Conservation (phyloP, 1,140 invertebrate species). For the Papilio glaucus region DNA sequence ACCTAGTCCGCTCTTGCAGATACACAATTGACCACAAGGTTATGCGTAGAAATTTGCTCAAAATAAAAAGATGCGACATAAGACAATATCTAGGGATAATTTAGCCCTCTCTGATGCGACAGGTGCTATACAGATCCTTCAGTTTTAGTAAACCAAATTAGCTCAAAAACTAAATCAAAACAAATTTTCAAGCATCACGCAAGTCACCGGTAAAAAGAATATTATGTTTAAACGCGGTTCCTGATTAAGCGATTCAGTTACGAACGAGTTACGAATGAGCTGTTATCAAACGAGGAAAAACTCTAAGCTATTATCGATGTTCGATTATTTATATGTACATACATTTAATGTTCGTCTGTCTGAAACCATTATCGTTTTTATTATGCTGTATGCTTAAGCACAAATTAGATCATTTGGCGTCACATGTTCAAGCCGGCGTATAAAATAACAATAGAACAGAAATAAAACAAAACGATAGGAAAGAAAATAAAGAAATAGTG, state of each 20-base stretch:
- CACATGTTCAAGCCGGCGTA: not conserved
- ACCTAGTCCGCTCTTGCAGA: too few relatives aligned
- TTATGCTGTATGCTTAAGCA: not conserved
- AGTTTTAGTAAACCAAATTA: too few relatives aligned
- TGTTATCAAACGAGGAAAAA: constrained; percentile 14
- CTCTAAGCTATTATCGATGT: not conserved
- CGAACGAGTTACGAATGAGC: constrained; percentile 10
- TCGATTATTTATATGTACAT: not conserved
- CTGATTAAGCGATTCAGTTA: not conserved
- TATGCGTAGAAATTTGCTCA: too few relatives aligned
- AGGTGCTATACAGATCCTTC: too few relatives aligned
- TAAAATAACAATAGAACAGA: not conserved
- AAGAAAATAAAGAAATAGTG: not conserved
- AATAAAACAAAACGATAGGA: not conserved
- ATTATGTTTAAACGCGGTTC: not conserved
- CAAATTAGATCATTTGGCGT: constrained; percentile 4
- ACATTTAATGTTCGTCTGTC: constrained; percentile 1
- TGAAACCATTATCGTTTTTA: not conserved
- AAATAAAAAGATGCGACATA: too few relatives aligned
- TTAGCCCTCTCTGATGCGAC: too few relatives aligned
- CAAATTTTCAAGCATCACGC: not conserved
- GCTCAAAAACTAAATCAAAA: too few relatives aligned
- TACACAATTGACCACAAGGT: too few relatives aligned
- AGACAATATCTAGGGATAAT: too few relatives aligned
- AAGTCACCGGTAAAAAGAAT: too few relatives aligned